Conservation (phyloP, 2,113 vertebrate species). For the Scalopus aquaticus region DNA sequence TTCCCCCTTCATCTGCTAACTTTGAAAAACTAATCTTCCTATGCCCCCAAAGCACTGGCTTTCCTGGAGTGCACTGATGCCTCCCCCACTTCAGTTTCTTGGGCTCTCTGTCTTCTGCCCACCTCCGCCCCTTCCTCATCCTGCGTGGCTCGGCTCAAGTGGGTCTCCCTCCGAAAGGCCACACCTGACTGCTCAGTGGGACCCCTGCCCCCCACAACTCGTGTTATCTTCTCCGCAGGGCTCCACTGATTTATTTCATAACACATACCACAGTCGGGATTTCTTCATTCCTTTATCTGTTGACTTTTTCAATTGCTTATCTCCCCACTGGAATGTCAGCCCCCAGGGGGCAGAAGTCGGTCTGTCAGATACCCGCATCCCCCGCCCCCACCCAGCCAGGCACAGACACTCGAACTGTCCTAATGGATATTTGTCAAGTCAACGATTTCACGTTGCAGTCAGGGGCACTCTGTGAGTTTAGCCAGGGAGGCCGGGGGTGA, state of each 20-base stretch:
- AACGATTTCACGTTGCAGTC: neutral
- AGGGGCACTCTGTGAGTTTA: rapidly evolving
- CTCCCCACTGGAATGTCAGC: neutral
- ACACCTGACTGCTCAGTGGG: neutral
- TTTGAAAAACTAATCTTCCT: neutral
- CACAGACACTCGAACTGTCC: rapidly evolving
- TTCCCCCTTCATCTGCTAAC: neutral
- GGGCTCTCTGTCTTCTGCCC: neutral
- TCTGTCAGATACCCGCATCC: neutral
- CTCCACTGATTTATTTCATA: neutral
- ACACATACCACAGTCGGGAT: neutral
- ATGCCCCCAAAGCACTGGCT: neutral
- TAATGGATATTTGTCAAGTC: neutral
- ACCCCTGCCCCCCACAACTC: too few species aligned
- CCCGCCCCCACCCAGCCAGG: neutral
- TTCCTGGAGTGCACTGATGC: neutral
- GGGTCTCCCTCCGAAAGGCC: neutral
- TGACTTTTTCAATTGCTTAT: neutral
- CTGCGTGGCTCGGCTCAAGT: neutral
- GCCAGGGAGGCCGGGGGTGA: neutral
- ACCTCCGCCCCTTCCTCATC: neutral
- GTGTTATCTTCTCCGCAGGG: neutral
- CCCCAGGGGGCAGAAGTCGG: neutral
- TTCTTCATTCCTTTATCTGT: neutral
- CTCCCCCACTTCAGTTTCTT: neutral